phyloP scores from a whole-genome alignment of 2,113 vertebrate genomes.

The Forbesichthys agassizii region DNA sequence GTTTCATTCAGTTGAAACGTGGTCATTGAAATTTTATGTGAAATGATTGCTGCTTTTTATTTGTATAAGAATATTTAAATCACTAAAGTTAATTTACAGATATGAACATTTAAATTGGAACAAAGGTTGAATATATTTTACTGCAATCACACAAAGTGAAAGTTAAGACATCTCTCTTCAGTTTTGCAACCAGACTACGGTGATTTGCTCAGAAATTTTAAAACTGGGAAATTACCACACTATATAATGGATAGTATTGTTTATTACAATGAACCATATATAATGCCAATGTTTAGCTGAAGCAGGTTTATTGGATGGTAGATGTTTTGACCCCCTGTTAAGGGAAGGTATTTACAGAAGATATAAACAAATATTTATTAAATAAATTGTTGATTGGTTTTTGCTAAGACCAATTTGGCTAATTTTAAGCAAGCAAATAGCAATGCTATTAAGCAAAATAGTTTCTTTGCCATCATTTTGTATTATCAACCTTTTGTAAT shows the following conservation, averaged over 20 bases:
- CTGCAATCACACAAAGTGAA: background rate
- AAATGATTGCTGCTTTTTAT: background rate
- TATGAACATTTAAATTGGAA: background rate
- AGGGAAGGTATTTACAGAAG: constrained; percentile 9
- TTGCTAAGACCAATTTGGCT: background rate
- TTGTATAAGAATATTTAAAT: background rate
- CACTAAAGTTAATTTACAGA: background rate
- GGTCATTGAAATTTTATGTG: background rate
- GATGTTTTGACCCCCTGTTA: constrained; percentile 7
- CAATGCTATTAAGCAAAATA: constrained; percentile 1
- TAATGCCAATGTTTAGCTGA: background rate
- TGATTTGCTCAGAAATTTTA: background rate
- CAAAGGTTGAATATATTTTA: background rate
- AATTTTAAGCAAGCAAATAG: background rate
- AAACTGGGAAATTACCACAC: background rate
- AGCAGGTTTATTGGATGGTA: background rate
- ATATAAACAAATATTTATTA: background rate
- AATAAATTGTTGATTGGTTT: background rate
- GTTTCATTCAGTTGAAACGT: background rate
- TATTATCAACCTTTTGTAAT: constrained; percentile 16
- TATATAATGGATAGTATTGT: background rate
- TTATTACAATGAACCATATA: background rate
- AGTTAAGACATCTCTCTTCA: background rate
- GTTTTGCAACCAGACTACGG: background rate
- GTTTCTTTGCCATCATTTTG: constrained; percentile 21